Conservation (phyloP, 2,797 vertebrate genomes). For the Morelia viridis region DNA sequence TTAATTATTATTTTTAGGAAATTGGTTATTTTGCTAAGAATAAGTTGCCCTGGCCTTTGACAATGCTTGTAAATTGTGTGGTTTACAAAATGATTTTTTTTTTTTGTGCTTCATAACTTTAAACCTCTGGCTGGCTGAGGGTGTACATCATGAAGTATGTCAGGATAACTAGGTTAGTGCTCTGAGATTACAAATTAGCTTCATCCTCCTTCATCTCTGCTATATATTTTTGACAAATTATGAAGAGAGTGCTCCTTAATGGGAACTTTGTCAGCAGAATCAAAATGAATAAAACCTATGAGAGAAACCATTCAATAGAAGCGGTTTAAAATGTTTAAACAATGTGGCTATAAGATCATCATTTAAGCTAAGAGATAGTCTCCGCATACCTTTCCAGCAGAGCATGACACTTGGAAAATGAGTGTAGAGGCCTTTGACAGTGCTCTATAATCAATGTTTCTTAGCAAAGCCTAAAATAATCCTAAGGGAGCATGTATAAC, state of each 20-base stretch:
- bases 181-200: slow-evolving; percentile 73
- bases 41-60: slow-evolving; percentile 47
- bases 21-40: slow-evolving; percentile 49
- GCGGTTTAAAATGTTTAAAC: slow-evolving; percentile 76
- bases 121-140: slow-evolving; percentile 65
- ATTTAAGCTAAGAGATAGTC: slow-evolving; percentile 70
- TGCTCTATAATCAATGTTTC: slow-evolving; percentile 16
- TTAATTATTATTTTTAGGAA: slow-evolving; percentile 53
- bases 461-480: slow-evolving; percentile 11
- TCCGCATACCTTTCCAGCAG: slow-evolving; percentile 64
- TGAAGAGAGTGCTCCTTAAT: slow-evolving; percentile 72
- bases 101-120: slow-evolving; percentile 57
- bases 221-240: slow-evolving; percentile 74
- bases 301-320: slow-evolving; percentile 74
- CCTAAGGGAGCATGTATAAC: neutral
- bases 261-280: slow-evolving; percentile 71
- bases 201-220: slow-evolving; percentile 60
- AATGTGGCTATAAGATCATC: slow-evolving; percentile 69
- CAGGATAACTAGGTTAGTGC: slow-evolving; percentile 70
- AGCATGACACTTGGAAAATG: slow-evolving; percentile 52
- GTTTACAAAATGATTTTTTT: slow-evolving; percentile 59
- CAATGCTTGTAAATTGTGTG: slow-evolving; percentile 55
- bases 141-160: slow-evolving; percentile 55
- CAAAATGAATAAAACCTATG: slow-evolving; percentile 77
- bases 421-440: slow-evolving; percentile 40